Percentiles rank a stretch among this genome's conserved stretches.
phyloP scores from a whole-genome alignment of 37 sponge, comb jelly and placozoan species.

The Amphimedon queenslandica region DNA sequence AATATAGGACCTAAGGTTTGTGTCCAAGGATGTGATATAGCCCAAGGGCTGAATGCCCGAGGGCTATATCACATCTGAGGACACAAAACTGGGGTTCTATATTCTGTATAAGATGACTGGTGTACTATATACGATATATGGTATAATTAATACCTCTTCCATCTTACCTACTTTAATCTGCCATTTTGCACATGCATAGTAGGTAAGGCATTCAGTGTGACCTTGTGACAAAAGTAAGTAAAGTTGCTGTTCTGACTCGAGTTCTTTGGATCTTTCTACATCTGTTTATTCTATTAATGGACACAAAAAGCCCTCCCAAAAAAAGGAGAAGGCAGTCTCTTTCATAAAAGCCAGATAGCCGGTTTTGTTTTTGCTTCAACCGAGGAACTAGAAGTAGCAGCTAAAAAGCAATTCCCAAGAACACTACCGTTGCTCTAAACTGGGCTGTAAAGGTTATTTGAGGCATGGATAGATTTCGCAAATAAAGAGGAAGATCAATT shows the following conservation, averaged over 20 bases:
- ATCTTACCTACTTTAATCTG: background rate
- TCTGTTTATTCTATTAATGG: background rate
- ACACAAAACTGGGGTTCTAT: too few relatives aligned
- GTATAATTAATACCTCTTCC: background rate
- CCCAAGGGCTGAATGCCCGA: too few relatives aligned
- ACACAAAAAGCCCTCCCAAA: background rate
- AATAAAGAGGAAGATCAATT: background rate
- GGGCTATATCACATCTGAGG: too few relatives aligned
- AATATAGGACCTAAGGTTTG: too few relatives aligned
- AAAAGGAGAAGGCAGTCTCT: background rate
- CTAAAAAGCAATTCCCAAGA: background rate
- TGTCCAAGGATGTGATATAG: too few relatives aligned
- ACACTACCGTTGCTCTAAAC: too few relatives aligned
- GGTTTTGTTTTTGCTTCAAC: background rate
- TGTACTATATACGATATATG: background rate
- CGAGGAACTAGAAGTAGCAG: background rate
- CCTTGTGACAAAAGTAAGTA: background rate
- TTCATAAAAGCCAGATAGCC: background rate
- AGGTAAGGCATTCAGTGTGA: background rate
- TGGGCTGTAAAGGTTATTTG: background rate
- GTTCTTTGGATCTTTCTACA: background rate
- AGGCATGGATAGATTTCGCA: background rate
- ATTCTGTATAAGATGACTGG: too few relatives aligned
- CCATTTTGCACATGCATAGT: too few relatives aligned
- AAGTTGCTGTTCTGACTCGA: background rate